Conservation (phyloP, 2,888 invertebrate genomes). For the Schizotus pectinicornis region DNA sequence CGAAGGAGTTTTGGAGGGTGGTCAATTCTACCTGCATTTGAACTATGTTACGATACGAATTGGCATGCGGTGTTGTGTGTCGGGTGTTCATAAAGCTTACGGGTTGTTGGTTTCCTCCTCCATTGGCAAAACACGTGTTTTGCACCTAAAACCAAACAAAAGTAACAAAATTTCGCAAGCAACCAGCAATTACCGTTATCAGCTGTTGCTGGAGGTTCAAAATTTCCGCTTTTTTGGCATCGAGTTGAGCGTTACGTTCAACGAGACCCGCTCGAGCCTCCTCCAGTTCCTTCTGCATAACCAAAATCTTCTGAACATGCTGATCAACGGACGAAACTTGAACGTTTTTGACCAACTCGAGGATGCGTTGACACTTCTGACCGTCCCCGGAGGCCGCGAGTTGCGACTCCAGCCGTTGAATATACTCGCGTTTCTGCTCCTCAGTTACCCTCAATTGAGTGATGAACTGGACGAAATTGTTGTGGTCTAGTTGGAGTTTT, state of each 20-base stretch:
- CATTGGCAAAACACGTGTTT: constrained; percentile 9
- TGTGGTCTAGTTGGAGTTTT: constrained; percentile 36
- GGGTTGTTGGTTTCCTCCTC: constrained; percentile 8
- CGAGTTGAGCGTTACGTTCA: constrained; percentile 31
- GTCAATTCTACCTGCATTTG: constrained; percentile 27
- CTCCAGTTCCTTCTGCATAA: constrained; percentile 37
- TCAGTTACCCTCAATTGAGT: constrained; percentile 39
- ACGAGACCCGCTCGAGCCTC: constrained; percentile 28
- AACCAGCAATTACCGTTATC: constrained; percentile 30
- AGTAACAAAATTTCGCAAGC: neutral
- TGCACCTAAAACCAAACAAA: constrained; percentile 23
- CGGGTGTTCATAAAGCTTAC: constrained; percentile 23
- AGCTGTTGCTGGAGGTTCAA: constrained; percentile 37
- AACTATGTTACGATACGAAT: constrained; percentile 11
- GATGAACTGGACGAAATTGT: constrained; percentile 34
- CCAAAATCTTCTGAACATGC: constrained; percentile 29
- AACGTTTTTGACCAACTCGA: constrained; percentile 33
- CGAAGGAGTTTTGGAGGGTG: constrained; percentile 20
- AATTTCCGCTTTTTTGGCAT: constrained; percentile 37
- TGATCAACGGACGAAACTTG: constrained; percentile 25
- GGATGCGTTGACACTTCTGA: constrained; percentile 14
- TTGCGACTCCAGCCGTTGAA: constrained; percentile 40
- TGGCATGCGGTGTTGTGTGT: constrained; percentile 14
- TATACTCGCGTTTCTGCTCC: constrained; percentile 52
- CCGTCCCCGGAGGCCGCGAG: neutral